Base-by-base conservation (phyloP, 2,113 vertebrate genomes). In the Marmota monax region DNA sequence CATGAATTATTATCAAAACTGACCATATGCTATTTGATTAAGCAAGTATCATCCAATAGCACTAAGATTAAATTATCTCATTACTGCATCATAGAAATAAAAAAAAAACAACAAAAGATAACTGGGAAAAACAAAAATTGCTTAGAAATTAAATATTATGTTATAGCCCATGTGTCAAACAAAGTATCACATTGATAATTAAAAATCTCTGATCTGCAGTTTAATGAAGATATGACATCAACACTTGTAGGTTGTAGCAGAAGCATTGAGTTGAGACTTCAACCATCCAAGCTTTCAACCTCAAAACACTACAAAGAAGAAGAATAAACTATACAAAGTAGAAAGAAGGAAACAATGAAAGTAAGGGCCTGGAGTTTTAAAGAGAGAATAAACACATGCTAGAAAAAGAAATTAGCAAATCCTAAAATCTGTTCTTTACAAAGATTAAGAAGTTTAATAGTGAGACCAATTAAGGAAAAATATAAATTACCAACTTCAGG, bases 141-240 rank as follows among this genome's bases (percentile, higher is more conserved):
- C 53, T 94, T 88, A 25, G 10, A 84, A 88, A 65, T 56, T 84
- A 73, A 84, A 45, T n/a, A 51, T 32, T 22, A 23, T 53, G 45
- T 8, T 88, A 58, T 83, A 92, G 56, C 18, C 8, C 78, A 0
- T 61, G 22, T 90, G 29, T 79, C 42, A 73, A 73, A 74, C n/a
- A 74, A 79, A 22, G 25, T 4, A 65, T 76, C 4, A 45, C 11
- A 67, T 6, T 93, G 42, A 1, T 82, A 72, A 65, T 85, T 91
- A 32, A 85, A 95, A 88, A 72, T 88, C 39, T 88, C 92, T 72
- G 4, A 39, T 74, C 5, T 69, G 45, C 53, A n/a, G 88, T 69
- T 82, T 93, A 74, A 16, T 84, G 48, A 91, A 65, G 1, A 25
- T 51, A 16, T 29, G 11, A 63, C 74, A 83, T 27, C 53, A 69